A percentile compares a stretch with the other conserved stretches of the same genome.
Evolutionary conservation across 1,140 invertebrate genomes (phyloP).

Genomic region (Prorops nasuta): DNA sequence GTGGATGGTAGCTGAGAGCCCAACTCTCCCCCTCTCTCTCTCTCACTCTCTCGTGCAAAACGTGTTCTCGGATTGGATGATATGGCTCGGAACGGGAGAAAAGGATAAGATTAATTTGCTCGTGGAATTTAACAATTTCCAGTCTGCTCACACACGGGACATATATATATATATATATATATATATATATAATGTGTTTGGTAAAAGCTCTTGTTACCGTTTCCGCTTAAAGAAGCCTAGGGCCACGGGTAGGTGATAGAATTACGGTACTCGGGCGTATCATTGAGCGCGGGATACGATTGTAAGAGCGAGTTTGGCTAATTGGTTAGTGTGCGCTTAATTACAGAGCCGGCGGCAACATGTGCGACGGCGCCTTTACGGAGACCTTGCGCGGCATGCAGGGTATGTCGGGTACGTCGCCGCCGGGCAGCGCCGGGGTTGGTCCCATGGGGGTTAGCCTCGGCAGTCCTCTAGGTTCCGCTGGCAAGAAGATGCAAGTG

Average conservation of each 20-base stretch:
- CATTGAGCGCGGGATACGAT: too few species aligned
- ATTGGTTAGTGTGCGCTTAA: conserved; percentile 24
- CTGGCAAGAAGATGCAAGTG: conserved; percentile 49
- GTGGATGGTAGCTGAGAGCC: conserved; percentile 22
- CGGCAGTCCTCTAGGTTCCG: conserved; percentile 35
- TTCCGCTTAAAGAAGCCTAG: too few species aligned
- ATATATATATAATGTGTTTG: too few species aligned
- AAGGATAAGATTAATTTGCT: conserved; percentile 52
- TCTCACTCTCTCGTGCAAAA: too few species aligned
- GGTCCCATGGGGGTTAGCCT: conserved; percentile 46
- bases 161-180: too few species aligned
- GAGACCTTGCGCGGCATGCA: conserved; percentile 50
- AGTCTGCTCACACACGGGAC: too few species aligned
- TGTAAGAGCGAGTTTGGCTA: too few species aligned
- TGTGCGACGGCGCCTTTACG: conserved; percentile 54
- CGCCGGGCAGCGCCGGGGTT: conserved; percentile 42
- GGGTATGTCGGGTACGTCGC: conserved; percentile 47
- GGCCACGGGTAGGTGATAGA: too few species aligned
- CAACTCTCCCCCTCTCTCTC: too few species aligned
- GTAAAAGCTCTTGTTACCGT: too few species aligned
- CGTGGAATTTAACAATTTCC: too few species aligned
- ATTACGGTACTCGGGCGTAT: too few species aligned
- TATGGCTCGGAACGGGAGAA: conserved; percentile 50
- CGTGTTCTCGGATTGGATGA: conserved; percentile 47
- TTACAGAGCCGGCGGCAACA: conserved; percentile 57